Base-by-base conservation (phyloP, 1,140 invertebrate species). In the Planococcus citri region DNA sequence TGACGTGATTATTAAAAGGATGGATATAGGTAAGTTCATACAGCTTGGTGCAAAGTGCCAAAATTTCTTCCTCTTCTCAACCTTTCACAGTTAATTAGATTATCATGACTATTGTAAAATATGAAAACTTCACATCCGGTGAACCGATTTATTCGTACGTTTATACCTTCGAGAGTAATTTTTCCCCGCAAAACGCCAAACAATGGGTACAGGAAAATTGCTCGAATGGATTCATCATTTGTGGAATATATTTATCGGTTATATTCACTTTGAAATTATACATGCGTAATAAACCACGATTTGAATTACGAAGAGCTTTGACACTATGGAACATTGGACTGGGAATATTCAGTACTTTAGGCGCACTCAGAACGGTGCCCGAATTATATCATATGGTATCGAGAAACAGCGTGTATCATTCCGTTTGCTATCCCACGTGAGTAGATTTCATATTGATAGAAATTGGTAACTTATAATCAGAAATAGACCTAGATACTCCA, bases 191-290 rank as follows among this genome's bases (percentile, higher is more conserved):
- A 73, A 85, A 88, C 69, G 92, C 91, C 73, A 84, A 87, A 75
- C 85, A 87, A 78, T 98, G 95, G 93, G 97, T 98, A 94, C 84
- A 86, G 58, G 85, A 91, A 72, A 92, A 98, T 79, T 98, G 95
- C 95, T 91, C 89, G 51, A 86, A 89, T 76, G 91, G 90, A 60
- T 92, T 97, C 78, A 94, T 92, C 76, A 92, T 90, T 78, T 88
- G 91, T 64, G 88, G 88, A 70, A 81, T 94, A 72, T 99, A 99
- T 77, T 90, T 98, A 85, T 82, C 95, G 21, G 80, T 94, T 33
- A 93, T 99, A 76, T 98, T 95, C 79, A 88, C 87, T 69, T 93
- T 92, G 24, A 92, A 96, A 79, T 85, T 88, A 75, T 90, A 89
- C 74, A 99, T 99, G 97, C 86, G 90, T 74, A 88, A 86, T 75